A percentile compares a stretch with the other conserved stretches of the same genome.
phyloP scores from a whole-genome alignment of 2,113 vertebrate genomes.

The Hylia prasina region DNA sequence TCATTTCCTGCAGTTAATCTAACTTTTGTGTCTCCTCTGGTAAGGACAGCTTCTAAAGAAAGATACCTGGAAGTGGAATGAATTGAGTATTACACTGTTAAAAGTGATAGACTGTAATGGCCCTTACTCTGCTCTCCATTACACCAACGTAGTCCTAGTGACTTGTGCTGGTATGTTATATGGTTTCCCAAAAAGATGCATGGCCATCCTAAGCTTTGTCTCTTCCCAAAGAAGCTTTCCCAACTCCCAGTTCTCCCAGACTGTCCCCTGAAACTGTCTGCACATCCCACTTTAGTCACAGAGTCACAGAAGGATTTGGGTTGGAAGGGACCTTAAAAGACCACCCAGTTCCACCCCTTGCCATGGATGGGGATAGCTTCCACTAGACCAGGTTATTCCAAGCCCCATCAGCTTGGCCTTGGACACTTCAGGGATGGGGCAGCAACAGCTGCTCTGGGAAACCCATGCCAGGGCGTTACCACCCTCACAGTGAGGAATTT shows the following conservation, averaged over 20 bases:
- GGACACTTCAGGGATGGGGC: not conserved
- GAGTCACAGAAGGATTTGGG: not conserved
- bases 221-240: not conserved
- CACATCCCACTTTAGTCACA: not conserved
- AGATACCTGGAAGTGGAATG: not conserved
- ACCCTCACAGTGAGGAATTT: not conserved
- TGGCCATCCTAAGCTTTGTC: not conserved
- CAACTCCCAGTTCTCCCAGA: not conserved
- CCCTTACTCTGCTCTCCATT: not conserved
- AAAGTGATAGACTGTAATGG: not conserved
- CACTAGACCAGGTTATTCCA: not conserved
- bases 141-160: accelerated
- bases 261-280: not conserved
- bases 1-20: not conserved
- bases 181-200: not conserved
- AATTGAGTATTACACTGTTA: not conserved
- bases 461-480: not conserved
- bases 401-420: not conserved
- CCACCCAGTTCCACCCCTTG: not conserved
- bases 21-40: not conserved
- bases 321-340: not conserved
- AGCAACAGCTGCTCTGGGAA: not conserved
- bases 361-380: not conserved
- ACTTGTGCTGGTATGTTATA: not conserved
- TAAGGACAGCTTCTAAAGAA: not conserved